Evolutionary conservation across 1,140 invertebrate species (phyloP).

Genomic region (Aphaenogaster rudis): DNA sequence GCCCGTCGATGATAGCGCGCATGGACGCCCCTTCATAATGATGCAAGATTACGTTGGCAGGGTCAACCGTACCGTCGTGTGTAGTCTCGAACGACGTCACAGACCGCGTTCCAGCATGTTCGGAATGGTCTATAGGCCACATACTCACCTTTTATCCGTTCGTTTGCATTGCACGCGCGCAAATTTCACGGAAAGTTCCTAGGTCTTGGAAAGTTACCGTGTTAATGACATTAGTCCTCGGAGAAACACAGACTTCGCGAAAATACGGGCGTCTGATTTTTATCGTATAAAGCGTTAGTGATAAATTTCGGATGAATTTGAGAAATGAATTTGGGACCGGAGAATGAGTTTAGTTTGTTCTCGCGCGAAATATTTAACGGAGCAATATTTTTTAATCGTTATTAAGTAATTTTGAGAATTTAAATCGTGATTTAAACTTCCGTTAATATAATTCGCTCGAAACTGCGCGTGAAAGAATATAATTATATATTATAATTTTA

Average conservation of each 20-base stretch:
- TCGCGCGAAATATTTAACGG: not conserved
- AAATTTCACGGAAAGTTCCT: not conserved
- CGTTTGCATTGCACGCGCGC: not conserved
- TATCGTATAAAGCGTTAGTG: not conserved
- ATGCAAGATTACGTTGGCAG: constrained; percentile 66
- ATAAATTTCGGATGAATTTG: not conserved
- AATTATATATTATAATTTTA: not conserved
- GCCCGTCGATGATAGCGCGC: constrained; percentile 66
- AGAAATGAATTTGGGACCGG: not conserved
- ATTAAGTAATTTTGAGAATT: not conserved
- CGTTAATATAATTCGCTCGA: not conserved
- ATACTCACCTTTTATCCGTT: not conserved
- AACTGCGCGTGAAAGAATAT: not conserved
- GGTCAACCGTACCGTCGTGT: constrained; percentile 41
- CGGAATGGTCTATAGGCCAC: not conserved
- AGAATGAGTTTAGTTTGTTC: not conserved
- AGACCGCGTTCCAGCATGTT: constrained; percentile 16
- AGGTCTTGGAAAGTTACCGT: constrained; percentile 3
- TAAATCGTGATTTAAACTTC: not conserved
- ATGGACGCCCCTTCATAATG: constrained; percentile 71
- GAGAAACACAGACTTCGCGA: not conserved
- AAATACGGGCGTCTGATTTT: not conserved
- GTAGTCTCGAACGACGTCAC: constrained; percentile 24
- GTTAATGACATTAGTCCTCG: not conserved
- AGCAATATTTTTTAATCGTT: not conserved